Evolutionary conservation across 2,888 invertebrate species (phyloP).

Genomic region (Troides aeacus): DNA sequence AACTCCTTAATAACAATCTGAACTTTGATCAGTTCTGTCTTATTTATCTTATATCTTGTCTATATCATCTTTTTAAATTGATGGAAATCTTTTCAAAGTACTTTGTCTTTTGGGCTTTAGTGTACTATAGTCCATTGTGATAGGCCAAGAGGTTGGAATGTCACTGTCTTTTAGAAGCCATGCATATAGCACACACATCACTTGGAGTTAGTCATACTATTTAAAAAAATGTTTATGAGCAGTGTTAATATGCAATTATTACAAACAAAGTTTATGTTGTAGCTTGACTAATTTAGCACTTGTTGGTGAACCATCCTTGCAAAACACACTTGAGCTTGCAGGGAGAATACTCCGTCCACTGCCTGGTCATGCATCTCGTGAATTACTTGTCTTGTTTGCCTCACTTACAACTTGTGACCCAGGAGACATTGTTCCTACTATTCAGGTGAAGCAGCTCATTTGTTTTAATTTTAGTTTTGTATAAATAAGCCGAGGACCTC

Average conservation of each 20-base stretch:
- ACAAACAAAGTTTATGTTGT: constrained; percentile 16
- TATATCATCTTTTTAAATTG: too few species aligned
- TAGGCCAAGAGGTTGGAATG: too few species aligned
- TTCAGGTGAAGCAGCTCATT: constrained; percentile 48
- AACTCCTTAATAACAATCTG: not conserved
- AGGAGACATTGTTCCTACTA: constrained; percentile 91
- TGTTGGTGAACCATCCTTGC: constrained; percentile 96
- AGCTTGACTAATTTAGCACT: constrained; percentile 84
- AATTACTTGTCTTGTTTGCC: constrained; percentile 94
- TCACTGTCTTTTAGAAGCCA: too few species aligned
- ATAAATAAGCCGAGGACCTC: not conserved
- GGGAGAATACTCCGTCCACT: constrained; percentile 90
- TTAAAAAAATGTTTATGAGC: too few species aligned
- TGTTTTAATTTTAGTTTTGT: not conserved
- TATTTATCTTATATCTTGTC: too few species aligned
- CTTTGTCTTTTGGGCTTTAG: too few species aligned
- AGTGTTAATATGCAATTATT: not conserved
- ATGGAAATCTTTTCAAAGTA: too few species aligned
- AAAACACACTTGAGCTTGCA: constrained; percentile 96
- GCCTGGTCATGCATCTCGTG: constrained; percentile 96
- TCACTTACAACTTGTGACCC: constrained; percentile 99
- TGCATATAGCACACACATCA: too few species aligned
- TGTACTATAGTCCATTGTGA: too few species aligned
- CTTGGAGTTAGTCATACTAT: too few species aligned
- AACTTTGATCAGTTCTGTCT: not conserved